phyloP scores from a whole-genome alignment of 2,797 vertebrate species.

The Lophius americanus region DNA sequence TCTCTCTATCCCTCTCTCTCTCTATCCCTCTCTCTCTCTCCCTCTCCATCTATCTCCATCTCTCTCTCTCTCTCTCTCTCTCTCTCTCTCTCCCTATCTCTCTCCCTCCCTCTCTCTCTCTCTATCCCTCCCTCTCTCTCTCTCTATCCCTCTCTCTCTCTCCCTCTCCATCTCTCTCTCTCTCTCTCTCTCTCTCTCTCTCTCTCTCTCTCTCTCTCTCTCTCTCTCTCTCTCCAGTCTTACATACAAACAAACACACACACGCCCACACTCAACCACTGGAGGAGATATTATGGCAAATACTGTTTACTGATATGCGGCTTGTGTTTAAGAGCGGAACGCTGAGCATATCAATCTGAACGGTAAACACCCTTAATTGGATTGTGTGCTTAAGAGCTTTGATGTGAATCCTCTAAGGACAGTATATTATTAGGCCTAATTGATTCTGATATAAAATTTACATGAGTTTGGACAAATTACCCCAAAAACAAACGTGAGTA shows the following conservation, averaged over 20 bases:
- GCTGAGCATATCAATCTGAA: constrained; percentile 76
- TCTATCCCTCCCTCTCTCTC: constrained; percentile 36
- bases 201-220: background rate
- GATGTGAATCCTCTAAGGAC: constrained; percentile 78
- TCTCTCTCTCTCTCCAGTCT: background rate
- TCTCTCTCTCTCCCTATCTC: background rate
- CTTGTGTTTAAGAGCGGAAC: constrained; percentile 71
- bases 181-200: constrained; percentile 34
- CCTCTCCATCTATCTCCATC: too few species aligned
- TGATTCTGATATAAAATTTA: constrained; percentile 78
- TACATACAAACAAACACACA: constrained; percentile 27
- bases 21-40: background rate
- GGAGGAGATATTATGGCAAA: constrained; percentile 62
- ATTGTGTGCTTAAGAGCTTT: constrained; percentile 79
- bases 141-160: constrained; percentile 17
- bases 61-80: background rate
- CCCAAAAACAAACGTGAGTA: constrained; percentile 54
- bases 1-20: too few species aligned
- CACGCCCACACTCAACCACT: constrained; percentile 53
- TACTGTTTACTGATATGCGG: constrained; percentile 73
- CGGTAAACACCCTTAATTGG: constrained; percentile 82
- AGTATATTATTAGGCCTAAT: constrained; percentile 77
- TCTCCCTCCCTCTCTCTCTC: background rate
- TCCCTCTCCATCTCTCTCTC: constrained; percentile 37
- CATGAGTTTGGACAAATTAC: constrained; percentile 63